Conservation (phyloP, 2,113 vertebrate species). For the Zosterops pallidus region DNA sequence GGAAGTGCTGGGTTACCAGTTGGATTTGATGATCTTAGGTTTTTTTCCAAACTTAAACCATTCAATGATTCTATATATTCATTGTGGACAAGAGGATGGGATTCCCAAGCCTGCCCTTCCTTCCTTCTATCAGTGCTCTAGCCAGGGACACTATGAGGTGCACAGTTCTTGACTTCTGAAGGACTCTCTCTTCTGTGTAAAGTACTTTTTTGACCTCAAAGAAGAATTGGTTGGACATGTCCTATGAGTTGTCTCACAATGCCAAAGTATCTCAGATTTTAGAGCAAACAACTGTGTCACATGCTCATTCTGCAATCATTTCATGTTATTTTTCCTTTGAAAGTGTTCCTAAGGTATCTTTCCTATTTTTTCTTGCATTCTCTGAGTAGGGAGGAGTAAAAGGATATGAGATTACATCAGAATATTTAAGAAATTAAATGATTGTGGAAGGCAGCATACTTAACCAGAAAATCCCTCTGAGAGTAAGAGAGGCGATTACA, state of each 20-base stretch:
- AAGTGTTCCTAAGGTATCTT: background rate
- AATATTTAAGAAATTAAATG: background rate
- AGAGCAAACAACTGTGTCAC: background rate
- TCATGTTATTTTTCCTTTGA: background rate
- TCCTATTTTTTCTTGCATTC: background rate
- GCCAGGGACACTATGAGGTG: background rate
- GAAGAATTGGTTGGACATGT: background rate
- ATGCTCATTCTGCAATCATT: background rate
- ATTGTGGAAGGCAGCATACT: background rate
- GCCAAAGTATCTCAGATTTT: background rate
- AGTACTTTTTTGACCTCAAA: background rate
- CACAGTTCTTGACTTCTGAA: background rate
- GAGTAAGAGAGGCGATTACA: background rate
- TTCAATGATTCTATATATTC: background rate
- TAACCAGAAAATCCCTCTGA: background rate
- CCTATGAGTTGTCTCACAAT: background rate
- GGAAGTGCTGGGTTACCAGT: too few species aligned
- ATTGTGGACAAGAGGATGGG: background rate
- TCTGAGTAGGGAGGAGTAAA: background rate
- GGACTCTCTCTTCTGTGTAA: background rate
- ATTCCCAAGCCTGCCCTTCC: background rate
- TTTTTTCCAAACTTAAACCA: background rate
- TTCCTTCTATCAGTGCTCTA: background rate
- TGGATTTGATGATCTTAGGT: background rate
- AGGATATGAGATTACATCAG: background rate